These are phyloP conservation scores for Caenorhabditis wallacei DNA, from an alignment of 2,888 invertebrate genomes.

Conservation along the genomic window DNA sequence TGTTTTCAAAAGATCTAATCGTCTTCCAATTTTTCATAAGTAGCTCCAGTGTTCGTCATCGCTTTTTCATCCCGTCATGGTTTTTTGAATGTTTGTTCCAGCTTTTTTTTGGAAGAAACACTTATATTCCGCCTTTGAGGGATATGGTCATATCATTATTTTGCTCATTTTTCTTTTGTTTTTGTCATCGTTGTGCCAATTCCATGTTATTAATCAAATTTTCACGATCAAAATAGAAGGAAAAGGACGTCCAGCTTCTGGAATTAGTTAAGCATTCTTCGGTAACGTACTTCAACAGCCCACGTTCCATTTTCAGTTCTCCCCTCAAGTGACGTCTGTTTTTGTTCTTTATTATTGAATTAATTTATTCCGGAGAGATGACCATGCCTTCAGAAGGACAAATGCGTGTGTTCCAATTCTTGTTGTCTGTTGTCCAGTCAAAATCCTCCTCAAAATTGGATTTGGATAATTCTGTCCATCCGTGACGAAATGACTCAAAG, in stretches of 20 bases:
- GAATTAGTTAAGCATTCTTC: slow-evolving; percentile 55
- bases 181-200: slow-evolving; percentile 11
- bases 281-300: slow-evolving; percentile 26
- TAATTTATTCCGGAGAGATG: slow-evolving; percentile 48
- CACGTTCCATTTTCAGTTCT: slow-evolving; percentile 14
- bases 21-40: slow-evolving; percentile 44
- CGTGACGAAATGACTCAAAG: slow-evolving; percentile 47
- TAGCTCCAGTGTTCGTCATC: slow-evolving; percentile 37
- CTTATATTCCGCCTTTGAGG: background rate
- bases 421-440: slow-evolving; percentile 7
- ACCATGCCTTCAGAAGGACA: slow-evolving; percentile 41
- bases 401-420: slow-evolving; percentile 31
- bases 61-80: slow-evolving; percentile 8
- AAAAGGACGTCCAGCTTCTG: slow-evolving; percentile 42
- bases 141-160: background rate
- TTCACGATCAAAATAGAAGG: slow-evolving; percentile 49
- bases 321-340: slow-evolving; percentile 48
- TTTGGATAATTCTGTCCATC: slow-evolving; percentile 29
- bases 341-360: slow-evolving; percentile 42
- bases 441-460: slow-evolving; percentile 17
- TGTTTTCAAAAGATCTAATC: slow-evolving; percentile 36
- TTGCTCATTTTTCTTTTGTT: slow-evolving; percentile 9
- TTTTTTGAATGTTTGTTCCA: slow-evolving; percentile 2
- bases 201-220: slow-evolving; percentile 48
- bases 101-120: slow-evolving; percentile 6